These are phyloP conservation scores for Patiria pectinifera DNA, from an alignment of 53 echinoderm and acorn worm species.

Conservation along the genomic window DNA sequence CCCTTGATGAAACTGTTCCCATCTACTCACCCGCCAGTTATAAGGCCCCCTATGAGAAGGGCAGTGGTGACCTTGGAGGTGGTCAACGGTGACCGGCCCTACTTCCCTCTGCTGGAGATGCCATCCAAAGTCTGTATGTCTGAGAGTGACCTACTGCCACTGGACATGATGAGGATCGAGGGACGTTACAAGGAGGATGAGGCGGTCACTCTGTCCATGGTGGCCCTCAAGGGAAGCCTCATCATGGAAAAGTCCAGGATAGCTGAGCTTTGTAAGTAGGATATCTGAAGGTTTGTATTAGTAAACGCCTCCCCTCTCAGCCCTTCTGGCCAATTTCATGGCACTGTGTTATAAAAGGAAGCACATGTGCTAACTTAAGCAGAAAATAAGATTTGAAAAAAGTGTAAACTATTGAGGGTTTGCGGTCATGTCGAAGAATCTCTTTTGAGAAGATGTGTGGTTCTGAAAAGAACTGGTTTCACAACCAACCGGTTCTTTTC, in stretches of 20 bases:
- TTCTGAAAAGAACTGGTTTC: too few species aligned
- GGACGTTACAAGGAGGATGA: constrained; percentile 50
- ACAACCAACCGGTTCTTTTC: too few species aligned
- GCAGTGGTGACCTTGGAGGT: constrained; percentile 32
- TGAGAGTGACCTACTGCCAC: constrained; percentile 32
- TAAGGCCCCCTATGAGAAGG: constrained; percentile 41
- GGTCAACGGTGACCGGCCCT: constrained; percentile 39
- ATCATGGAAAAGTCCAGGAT: constrained; percentile 22
- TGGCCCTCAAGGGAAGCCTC: constrained; percentile 41
- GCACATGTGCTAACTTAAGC: too few species aligned
- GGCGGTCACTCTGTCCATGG: constrained; percentile 33
- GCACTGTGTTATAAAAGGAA: too few species aligned
- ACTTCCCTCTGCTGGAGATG: constrained; percentile 44
- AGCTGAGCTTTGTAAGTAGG: constrained; percentile 55
- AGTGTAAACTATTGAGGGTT: too few species aligned
- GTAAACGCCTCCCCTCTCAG: too few species aligned
- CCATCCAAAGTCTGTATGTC: constrained; percentile 58
- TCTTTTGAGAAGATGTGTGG: too few species aligned
- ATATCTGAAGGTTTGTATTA: not conserved
- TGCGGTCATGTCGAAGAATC: too few species aligned
- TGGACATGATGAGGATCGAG: constrained; percentile 57
- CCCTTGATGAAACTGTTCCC: too few species aligned
- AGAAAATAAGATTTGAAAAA: too few species aligned
- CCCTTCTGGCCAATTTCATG: too few species aligned
- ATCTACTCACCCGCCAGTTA: not conserved